A percentile compares a stretch with the other conserved stretches of the same genome.
Conservation (phyloP, 1,140 invertebrate genomes). For the Aricia agestis region DNA sequence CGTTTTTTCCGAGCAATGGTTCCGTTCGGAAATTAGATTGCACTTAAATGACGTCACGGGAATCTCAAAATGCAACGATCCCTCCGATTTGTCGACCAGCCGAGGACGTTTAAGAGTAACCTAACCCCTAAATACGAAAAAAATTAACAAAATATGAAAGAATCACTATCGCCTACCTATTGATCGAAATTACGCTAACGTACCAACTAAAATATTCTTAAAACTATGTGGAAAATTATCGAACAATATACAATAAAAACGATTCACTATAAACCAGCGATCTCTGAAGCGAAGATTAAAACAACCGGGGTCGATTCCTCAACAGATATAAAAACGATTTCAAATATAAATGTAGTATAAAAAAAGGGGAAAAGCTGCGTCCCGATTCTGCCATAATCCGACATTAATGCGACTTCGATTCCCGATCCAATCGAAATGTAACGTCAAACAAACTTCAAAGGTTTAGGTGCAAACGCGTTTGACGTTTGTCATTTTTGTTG, state of each 20-base stretch:
- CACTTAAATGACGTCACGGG: slow-evolving; percentile 39
- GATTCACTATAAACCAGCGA: slow-evolving; percentile 69
- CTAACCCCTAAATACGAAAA: slow-evolving; percentile 71
- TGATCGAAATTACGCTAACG: slow-evolving; percentile 70
- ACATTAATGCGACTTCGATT: too few species aligned
- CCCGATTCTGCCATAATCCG: background rate
- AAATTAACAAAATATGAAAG: slow-evolving; percentile 73
- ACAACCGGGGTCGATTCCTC: slow-evolving; percentile 11
- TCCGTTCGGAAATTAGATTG: slow-evolving; percentile 38
- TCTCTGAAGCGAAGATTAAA: slow-evolving; percentile 37
- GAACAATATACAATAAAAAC: slow-evolving; percentile 75
- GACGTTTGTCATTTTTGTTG: too few species aligned
- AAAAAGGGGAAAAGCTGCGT: slow-evolving; percentile 26
- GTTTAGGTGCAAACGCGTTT: too few species aligned
- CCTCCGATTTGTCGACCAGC: slow-evolving; percentile 70
- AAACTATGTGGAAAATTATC: slow-evolving; percentile 72
- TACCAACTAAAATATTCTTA: slow-evolving; percentile 72
- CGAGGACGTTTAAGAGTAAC: slow-evolving; percentile 65
- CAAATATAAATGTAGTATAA: slow-evolving; percentile 26
- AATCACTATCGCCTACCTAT: slow-evolving; percentile 71
- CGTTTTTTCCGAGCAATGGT: slow-evolving; percentile 24
- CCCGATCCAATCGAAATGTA: too few species aligned
- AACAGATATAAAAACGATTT: slow-evolving; percentile 16
- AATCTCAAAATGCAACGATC: slow-evolving; percentile 50
- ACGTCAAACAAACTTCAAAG: too few species aligned